Conservation (phyloP, 1,140 invertebrate genomes). For the Lithobius niger region DNA sequence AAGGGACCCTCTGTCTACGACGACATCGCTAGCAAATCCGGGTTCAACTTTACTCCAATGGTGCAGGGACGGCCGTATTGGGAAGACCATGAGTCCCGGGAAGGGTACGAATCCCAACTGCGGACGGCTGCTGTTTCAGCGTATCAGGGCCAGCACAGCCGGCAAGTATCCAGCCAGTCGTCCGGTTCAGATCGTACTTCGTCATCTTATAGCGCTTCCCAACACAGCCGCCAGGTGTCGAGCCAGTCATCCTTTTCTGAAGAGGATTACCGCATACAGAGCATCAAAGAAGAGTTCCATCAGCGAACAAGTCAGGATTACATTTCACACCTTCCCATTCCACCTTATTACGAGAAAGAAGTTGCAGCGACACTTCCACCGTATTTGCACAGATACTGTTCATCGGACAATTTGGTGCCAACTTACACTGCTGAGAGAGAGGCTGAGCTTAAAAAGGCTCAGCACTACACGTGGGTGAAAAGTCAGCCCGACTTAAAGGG, state of each 20-base stretch:
- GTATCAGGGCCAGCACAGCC: background rate
- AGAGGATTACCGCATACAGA: constrained; percentile 7
- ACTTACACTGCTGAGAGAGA: background rate
- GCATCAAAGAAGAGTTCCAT: constrained; percentile 5
- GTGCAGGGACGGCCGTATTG: constrained; percentile 15
- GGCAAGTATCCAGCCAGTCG: constrained; percentile 10
- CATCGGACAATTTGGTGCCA: background rate
- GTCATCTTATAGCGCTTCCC: background rate
- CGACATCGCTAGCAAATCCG: constrained; percentile 17
- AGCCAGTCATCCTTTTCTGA: constrained; percentile 7
- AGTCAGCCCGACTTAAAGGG: background rate
- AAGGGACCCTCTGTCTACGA: constrained; percentile 20
- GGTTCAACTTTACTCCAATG: constrained; percentile 17
- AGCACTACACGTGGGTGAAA: background rate
- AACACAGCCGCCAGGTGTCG: constrained; percentile 11
- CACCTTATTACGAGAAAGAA: background rate
- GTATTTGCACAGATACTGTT: background rate
- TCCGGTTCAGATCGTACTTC: constrained; percentile 7
- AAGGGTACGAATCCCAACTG: background rate
- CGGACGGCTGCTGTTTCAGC: background rate
- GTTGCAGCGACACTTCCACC: background rate
- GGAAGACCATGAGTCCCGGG: constrained; percentile 6
- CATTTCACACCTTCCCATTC: background rate
- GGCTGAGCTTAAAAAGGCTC: background rate
- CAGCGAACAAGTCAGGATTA: background rate